These are phyloP conservation scores for Brachionus sp. DNA, from an alignment of 1,140 invertebrate species.

Conservation along the genomic window DNA sequence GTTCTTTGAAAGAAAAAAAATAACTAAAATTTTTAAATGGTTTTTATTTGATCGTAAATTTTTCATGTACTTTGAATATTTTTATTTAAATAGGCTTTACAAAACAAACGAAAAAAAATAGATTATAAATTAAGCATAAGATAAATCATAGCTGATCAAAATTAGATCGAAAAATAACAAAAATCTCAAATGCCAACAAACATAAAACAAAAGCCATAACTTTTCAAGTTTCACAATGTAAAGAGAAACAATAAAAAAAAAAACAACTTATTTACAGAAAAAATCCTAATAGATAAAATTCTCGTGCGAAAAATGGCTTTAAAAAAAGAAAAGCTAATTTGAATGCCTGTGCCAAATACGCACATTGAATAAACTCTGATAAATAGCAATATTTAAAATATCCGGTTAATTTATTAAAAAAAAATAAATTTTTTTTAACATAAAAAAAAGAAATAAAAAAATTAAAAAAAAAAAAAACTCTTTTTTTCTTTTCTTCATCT, in stretches of 20 bases:
- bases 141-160: background rate
- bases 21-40: background rate
- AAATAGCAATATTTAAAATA: background rate
- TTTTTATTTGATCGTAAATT: background rate
- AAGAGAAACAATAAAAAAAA: background rate
- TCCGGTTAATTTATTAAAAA: background rate
- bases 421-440: background rate
- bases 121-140: conserved; percentile 21
- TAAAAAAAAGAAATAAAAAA: background rate
- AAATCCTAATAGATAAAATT: background rate
- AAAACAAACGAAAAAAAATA: conserved; percentile 26
- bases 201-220: background rate
- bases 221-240: background rate
- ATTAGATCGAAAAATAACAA: background rate
- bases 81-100: conserved; percentile 34
- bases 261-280: background rate
- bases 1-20: background rate
- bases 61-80: background rate
- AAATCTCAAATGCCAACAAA: background rate
- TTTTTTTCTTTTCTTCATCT: background rate
- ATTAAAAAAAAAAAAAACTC: background rate
- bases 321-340: too few relatives aligned
- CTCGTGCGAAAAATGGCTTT: background rate
- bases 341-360: background rate
- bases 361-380: background rate